Percentiles rank a stretch among this genome's conserved stretches.
Conservation (phyloP, 1,140 invertebrate species). For the Conus betulinus region DNA sequence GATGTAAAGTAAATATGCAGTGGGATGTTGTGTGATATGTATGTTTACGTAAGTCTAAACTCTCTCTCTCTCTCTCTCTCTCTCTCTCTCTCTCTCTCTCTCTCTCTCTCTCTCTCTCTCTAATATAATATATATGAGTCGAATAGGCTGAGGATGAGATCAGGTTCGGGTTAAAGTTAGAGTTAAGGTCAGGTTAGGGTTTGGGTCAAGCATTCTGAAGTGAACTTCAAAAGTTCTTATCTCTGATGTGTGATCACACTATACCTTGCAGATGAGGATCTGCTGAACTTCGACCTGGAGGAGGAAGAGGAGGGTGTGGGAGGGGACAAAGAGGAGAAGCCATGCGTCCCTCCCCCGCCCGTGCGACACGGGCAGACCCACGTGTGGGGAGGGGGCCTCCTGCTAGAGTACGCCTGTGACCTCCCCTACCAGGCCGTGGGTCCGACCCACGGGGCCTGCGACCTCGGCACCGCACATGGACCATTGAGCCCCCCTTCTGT, state of each 20-base stretch:
- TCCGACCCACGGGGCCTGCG: slow-evolving; percentile 57
- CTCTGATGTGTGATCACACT: neutral
- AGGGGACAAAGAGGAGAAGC: slow-evolving; percentile 39
- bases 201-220: neutral
- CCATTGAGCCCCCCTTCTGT: slow-evolving; percentile 57
- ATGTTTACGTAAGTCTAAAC: no score
- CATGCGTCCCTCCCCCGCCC: slow-evolving; percentile 43
- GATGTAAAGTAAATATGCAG: no score
- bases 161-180: no score
- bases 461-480: slow-evolving; percentile 53
- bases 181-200: no score
- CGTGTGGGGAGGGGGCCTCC: slow-evolving; percentile 59
- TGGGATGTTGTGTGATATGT: no score
- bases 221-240: no score
- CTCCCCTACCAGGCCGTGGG: slow-evolving; percentile 49
- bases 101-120: no score
- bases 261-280: neutral
- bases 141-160: neutral
- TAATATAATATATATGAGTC: neutral
- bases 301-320: neutral
- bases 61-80: no score
- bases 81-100: no score
- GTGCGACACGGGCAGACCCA: slow-evolving; percentile 49
- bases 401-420: slow-evolving; percentile 58
- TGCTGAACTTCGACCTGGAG: neutral